phyloP scores from a whole-genome alignment of 2,797 vertebrate genomes.

The Antennarius maculatus region DNA sequence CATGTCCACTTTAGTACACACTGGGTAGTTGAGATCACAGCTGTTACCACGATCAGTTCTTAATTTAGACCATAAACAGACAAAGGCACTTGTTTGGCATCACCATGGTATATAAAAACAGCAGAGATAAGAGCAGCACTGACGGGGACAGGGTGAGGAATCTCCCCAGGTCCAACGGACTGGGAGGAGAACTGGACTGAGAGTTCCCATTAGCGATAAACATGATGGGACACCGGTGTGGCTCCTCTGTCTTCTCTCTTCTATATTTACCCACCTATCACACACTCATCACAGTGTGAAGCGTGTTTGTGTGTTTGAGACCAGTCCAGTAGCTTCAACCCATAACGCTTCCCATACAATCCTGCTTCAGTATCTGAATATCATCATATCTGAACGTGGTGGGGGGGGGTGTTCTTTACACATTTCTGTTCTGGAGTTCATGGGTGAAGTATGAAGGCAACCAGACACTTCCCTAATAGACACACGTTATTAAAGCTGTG shows the following conservation, averaged over 20 bases:
- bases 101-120: slow-evolving; percentile 59
- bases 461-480: slow-evolving; percentile 28
- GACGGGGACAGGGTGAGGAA: slow-evolving; percentile 33
- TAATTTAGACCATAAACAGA: slow-evolving; percentile 65
- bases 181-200: slow-evolving; percentile 31
- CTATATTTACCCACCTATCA: slow-evolving; percentile 74
- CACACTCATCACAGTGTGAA: slow-evolving; percentile 30
- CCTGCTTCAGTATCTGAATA: slow-evolving; percentile 15
- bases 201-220: slow-evolving; percentile 34
- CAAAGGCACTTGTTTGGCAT: slow-evolving; percentile 64
- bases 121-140: slow-evolving; percentile 29
- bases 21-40: slow-evolving; percentile 62
- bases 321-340: slow-evolving; percentile 43
- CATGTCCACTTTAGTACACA: slow-evolving; percentile 59
- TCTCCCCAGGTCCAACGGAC: slow-evolving; percentile 62
- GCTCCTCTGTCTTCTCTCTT: slow-evolving; percentile 52
- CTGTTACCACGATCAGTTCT: slow-evolving; percentile 66
- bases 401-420: slow-evolving; percentile 63
- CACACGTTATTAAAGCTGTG: slow-evolving; percentile 12
- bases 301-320: slow-evolving; percentile 63
- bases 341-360: slow-evolving; percentile 30
- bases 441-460: slow-evolving; percentile 19
- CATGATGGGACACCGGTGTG: slow-evolving; percentile 48
- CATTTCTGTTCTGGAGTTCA: slow-evolving; percentile 31
- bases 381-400: slow-evolving; percentile 36